Percentiles rank a stretch among this genome's conserved stretches.
Evolutionary conservation across 2,888 invertebrate species (phyloP).

Genomic region (Sarcophaga caerulescens): DNA sequence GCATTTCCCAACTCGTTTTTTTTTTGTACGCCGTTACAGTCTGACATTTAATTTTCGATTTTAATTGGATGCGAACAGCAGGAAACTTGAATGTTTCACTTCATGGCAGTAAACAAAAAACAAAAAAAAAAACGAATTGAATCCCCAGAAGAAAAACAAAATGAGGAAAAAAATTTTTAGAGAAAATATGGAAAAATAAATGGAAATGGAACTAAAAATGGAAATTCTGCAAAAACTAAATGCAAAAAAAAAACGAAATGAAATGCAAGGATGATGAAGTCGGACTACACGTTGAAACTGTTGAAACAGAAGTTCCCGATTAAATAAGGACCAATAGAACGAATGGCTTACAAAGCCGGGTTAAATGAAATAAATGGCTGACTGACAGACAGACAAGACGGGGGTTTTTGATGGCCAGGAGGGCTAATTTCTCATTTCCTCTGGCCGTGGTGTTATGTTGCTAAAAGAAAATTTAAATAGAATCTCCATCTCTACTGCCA

Average conservation of each 20-base stretch:
- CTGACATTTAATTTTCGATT: slow-evolving; percentile 81
- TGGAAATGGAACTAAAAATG: not conserved
- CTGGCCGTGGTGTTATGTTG: no score
- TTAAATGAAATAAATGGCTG: slow-evolving; percentile 4
- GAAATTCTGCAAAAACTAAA: no score
- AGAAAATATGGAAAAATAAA: not conserved
- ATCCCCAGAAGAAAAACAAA: slow-evolving; percentile 8
- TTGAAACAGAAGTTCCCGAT: not conserved
- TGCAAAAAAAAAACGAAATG: slow-evolving; percentile 2
- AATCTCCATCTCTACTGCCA: slow-evolving; percentile 1
- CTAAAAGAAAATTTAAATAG: slow-evolving; percentile 27
- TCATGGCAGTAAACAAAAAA: slow-evolving; percentile 45
- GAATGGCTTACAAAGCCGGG: not conserved
- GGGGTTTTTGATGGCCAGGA: not conserved
- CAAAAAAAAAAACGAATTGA: slow-evolving; percentile 35
- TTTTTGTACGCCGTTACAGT: slow-evolving; percentile 58
- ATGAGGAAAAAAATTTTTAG: slow-evolving; percentile 39
- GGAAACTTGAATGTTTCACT: slow-evolving; percentile 73
- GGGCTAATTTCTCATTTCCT: no score
- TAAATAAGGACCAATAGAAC: slow-evolving; percentile 62
- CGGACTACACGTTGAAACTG: not conserved
- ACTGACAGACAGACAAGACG: not conserved
- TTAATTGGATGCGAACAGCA: slow-evolving; percentile 81
- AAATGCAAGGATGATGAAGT: slow-evolving; percentile 27
- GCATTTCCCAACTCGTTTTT: slow-evolving; percentile 63